Evolutionary conservation across 2,797 vertebrate genomes (phyloP), one percentile per base, ranked within the genome.

Genomic region (Telmatherina bonti): DNA sequence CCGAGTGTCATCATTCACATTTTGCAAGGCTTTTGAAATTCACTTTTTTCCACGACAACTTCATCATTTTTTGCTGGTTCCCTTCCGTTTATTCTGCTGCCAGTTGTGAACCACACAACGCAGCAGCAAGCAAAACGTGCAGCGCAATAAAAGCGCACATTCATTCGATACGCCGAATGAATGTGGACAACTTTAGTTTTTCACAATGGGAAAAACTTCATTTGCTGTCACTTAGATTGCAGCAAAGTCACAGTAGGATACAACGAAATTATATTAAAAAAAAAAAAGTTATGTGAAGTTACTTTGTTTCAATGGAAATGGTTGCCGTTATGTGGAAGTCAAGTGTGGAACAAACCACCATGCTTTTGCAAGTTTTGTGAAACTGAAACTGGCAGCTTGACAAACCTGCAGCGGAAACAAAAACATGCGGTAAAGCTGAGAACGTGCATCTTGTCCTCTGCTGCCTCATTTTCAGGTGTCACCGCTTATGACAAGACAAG

Each of bases 1-100:
- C 36, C 53, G 13, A 26, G 54, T 65, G 57, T 43, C 66, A 38
- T 76, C 47, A 38, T 33, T 74, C 72, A 35, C 27, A 29, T 62
- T 47, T 53, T 35, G 31, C 30, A 15, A 7, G 11, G 12, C 35
- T 45, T 31, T 58, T 24, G 53, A 52, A 15, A 52, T 26, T 26
- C 20, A 7, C 11, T 52, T 27, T 15, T 26, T 6, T 61, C 22
- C 45, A 4, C 33, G 0, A 30, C 31, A 56, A 49, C 43, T 36
- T 29, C 22, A 7, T n/a, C 9, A 45, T 45, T 20, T 59, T 29
- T 0, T n/a, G 9, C 36, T 64, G n/a, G 31, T 26, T 64, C 35
- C 33, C 0, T 26, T 13, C 29, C 20, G 56, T 36, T 26, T 71
- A 38, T 49, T 38, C 31, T 57, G 31, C 58, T 29, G 29, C 13